Evolutionary conservation across 2,797 vertebrate genomes (phyloP).

Genomic region (Propithecus deckenii): DNA sequence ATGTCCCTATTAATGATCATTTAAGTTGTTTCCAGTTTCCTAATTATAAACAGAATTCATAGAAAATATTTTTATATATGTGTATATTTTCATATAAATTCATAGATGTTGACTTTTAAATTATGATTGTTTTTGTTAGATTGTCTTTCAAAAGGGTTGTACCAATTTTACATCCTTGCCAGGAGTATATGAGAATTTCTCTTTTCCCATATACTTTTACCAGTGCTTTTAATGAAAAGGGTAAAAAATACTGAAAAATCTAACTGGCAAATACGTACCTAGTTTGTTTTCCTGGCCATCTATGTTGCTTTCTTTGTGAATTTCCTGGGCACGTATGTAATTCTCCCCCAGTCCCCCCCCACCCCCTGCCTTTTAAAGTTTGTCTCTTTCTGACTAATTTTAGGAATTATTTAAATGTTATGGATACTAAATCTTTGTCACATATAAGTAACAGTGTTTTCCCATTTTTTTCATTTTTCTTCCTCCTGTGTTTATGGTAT

Average conservation of each 20-base stretch:
- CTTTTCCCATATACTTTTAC: background rate
- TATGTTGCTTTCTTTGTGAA: background rate
- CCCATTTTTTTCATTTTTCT: background rate
- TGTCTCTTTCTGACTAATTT: background rate
- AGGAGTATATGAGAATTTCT: background rate
- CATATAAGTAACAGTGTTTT: background rate
- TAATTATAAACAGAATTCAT: background rate
- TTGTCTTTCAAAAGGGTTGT: background rate
- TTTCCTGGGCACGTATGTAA: background rate
- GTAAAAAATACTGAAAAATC: background rate
- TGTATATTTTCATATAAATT: background rate
- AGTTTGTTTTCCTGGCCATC: background rate
- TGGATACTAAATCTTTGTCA: background rate
- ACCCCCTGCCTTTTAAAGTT: background rate
- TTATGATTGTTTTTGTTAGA: background rate
- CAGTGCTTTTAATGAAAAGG: background rate
- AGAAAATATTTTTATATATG: background rate
- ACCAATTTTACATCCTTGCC: background rate
- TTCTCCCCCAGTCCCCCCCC: background rate
- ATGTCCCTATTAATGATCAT: background rate
- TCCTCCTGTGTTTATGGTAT: background rate
- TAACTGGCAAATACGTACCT: background rate
- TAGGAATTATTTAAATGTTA: background rate
- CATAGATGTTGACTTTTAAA: background rate
- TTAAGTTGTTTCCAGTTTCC: background rate